These are phyloP conservation scores for Steinernema scapterisci DNA, from an alignment of 2,888 invertebrate genomes.

Conservation along the genomic window DNA sequence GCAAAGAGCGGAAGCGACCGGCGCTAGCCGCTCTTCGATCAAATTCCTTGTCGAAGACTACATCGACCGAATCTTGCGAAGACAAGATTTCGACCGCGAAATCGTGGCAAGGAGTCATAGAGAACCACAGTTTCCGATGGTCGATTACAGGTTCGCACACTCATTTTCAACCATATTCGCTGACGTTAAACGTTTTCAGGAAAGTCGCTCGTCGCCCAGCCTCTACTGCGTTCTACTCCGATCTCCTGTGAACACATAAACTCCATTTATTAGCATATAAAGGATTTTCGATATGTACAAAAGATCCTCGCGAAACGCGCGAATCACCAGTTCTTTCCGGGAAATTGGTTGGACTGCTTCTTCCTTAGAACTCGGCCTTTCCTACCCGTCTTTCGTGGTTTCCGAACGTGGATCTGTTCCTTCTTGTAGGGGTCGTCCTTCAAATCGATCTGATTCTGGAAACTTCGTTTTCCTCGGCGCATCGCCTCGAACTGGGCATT, in stretches of 20 bases:
- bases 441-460: not conserved
- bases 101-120: not conserved
- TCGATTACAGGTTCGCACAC: not conserved
- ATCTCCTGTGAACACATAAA: not conserved
- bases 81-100: not conserved
- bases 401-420: slow-evolving; percentile 7
- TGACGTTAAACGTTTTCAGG: too few species aligned
- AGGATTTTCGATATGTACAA: not conserved
- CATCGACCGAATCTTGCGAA: slow-evolving; percentile 32
- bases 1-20: slow-evolving; percentile 30
- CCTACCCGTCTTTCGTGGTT: not conserved
- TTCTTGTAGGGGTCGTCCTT: slow-evolving; percentile 21
- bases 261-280: not conserved
- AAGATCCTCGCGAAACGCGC: not conserved
- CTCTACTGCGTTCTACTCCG: not conserved
- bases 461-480: slow-evolving; percentile 27
- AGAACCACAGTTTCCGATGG: not conserved
- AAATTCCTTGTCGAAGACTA: slow-evolving; percentile 37
- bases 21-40: slow-evolving; percentile 32
- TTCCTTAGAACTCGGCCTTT: not conserved
- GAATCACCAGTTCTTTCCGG: not conserved
- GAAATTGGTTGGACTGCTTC: not conserved
- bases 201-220: not conserved
- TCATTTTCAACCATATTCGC: too few species aligned
- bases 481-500: slow-evolving; percentile 38